phyloP scores from a whole-genome alignment of 2,888 invertebrate species.

The Callyntrura guangdongensis region DNA sequence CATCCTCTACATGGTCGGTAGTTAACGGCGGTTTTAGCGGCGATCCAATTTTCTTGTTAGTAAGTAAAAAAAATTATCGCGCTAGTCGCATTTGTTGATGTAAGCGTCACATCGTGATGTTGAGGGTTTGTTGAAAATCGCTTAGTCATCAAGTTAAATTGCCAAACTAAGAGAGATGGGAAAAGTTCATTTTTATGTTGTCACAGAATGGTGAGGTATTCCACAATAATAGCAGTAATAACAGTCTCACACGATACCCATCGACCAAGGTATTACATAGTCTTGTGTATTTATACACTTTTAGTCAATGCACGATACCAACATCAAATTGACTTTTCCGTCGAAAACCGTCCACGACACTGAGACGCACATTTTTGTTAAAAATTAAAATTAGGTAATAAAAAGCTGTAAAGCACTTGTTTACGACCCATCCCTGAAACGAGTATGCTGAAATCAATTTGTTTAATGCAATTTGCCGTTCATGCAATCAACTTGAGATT shows the following conservation, averaged over 20 bases:
- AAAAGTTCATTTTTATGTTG: background rate
- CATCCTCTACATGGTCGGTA: background rate
- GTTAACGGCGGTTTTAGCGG: too few relatives aligned
- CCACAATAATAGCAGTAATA: background rate
- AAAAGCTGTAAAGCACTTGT: background rate
- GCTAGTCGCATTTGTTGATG: background rate
- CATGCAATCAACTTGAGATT: background rate
- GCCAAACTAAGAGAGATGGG: background rate
- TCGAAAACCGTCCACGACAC: conserved; percentile 2
- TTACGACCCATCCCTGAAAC: conserved; percentile 27
- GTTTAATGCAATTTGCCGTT: conserved; percentile 1
- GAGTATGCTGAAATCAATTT: conserved; percentile 16
- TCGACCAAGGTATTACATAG: too few relatives aligned
- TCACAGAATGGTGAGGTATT: background rate
- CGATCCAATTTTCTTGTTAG: too few relatives aligned
- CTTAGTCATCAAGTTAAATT: conserved; percentile 44
- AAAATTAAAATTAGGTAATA: background rate
- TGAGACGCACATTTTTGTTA: background rate
- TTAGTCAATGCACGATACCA: too few relatives aligned
- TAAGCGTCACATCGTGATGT: too few relatives aligned
- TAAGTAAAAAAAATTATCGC: too few relatives aligned
- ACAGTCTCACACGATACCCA: background rate
- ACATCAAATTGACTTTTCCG: conserved; percentile 4
- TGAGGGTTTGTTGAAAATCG: conserved; percentile 8
- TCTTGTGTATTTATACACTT: too few relatives aligned